Conservation (phyloP, 2,888 invertebrate genomes). For the Plebejus argus region DNA sequence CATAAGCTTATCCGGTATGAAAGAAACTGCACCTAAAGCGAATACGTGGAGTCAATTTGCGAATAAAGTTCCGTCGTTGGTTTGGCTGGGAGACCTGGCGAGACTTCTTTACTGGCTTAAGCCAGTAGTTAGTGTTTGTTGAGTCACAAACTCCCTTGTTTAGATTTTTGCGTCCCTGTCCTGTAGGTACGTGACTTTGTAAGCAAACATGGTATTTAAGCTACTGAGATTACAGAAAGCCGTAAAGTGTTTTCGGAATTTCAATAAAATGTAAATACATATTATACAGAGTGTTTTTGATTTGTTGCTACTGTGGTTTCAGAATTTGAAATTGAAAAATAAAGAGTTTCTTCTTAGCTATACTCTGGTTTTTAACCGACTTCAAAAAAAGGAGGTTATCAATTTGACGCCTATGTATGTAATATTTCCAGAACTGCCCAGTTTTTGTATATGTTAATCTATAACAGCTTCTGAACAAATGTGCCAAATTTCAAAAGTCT, state of each 20-base stretch:
- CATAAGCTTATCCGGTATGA: conserved; percentile 62
- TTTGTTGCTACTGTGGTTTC: background rate
- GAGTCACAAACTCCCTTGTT: conserved; percentile 46
- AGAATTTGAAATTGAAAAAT: background rate
- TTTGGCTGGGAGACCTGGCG: conserved; percentile 50
- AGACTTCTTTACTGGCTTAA: conserved; percentile 58
- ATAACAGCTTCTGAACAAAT: too few relatives aligned
- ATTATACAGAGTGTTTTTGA: background rate
- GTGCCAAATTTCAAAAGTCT: too few relatives aligned
- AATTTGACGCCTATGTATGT: too few relatives aligned
- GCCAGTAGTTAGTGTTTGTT: conserved; percentile 53
- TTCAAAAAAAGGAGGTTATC: too few relatives aligned
- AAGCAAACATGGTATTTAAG: conserved; percentile 41
- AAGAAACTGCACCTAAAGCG: conserved; percentile 79
- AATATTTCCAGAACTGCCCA: too few relatives aligned
- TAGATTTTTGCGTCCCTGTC: conserved; percentile 42
- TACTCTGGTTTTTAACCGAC: too few relatives aligned
- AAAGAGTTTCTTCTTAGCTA: background rate
- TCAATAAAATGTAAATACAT: conserved; percentile 6
- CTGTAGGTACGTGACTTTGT: conserved; percentile 42
- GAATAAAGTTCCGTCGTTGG: conserved; percentile 75
- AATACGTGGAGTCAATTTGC: conserved; percentile 80
- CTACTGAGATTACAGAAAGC: conserved; percentile 21
- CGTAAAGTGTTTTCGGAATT: conserved; percentile 11
- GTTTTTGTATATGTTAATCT: too few relatives aligned